phyloP scores from a whole-genome alignment of 2,797 vertebrate species.

The Gambusia yucatana region DNA sequence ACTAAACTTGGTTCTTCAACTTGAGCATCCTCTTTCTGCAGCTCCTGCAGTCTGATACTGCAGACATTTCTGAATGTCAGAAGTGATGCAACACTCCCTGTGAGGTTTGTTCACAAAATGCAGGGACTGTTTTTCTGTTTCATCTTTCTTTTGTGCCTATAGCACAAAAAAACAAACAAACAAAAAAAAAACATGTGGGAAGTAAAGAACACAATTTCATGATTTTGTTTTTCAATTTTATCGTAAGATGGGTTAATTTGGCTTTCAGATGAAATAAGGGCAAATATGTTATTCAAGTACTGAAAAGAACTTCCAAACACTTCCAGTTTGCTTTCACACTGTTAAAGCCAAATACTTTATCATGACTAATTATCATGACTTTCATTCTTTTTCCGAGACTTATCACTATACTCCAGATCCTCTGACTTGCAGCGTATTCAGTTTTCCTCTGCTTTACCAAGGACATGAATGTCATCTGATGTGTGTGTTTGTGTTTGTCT shows the following conservation, averaged over 20 bases:
- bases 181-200: background rate
- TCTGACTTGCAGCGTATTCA: slow-evolving; percentile 17
- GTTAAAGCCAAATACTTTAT: background rate
- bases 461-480: slow-evolving; percentile 26
- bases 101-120: background rate
- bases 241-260: background rate
- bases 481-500: slow-evolving; percentile 1
- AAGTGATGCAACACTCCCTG: background rate
- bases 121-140: background rate
- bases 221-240: background rate
- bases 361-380: background rate
- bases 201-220: background rate
- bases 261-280: background rate
- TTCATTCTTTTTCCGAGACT: slow-evolving; percentile 15
- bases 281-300: background rate
- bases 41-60: background rate
- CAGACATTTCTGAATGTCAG: background rate
- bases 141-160: background rate
- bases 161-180: background rate
- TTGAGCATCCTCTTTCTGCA: background rate
- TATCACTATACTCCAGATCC: slow-evolving; percentile 31
- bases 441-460: slow-evolving; percentile 30
- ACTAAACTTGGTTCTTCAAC: background rate
- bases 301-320: background rate
- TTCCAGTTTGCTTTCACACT: background rate